Evolutionary conservation across 2,797 vertebrate species (phyloP), one percentile per base, ranked within the genome.

Genomic region (Morus bassanus): DNA sequence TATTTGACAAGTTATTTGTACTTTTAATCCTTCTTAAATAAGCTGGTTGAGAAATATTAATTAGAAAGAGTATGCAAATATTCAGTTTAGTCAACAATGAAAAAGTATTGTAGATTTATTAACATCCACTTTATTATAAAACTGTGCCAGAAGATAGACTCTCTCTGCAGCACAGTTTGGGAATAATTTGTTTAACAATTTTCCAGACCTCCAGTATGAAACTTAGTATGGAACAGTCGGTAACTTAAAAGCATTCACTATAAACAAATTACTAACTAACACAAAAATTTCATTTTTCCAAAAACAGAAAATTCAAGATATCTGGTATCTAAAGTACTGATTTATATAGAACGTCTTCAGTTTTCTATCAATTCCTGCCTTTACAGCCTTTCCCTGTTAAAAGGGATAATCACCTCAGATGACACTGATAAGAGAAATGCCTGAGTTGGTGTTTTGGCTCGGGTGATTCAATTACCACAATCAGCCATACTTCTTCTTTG

Each of bases 381-480:
- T 89, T 70, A 43, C n/a, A 89, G 13, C 15, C 8, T 64, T 48
- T 35, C 15, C 39, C 6, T 76, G 13, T 59, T 54, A 27, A 65
- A 65, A 31, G 23, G 81, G 23, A 24, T 43, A 48, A 54, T 39
- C 25, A 59, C n/a, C 25, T 41, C 8, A 80, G 23, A 68, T n/a
- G 37, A 51, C 31, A 84, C 14, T 16, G 10, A 25, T 22, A 46
- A 82, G 33, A 74, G 7, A 68, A 43, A 69, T 54, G 17, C 19
- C 51, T 76, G 57, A 59, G 19, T 18, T 53, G 13, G 25, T 46
- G 30, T 28, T 28, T 54, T 43, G n/a, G n/a, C 16, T 80, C 21
- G 43, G 51, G n/a, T 59, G 57, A 68, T 74, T 69, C 2, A 1
- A 39, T 28, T 19, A 31, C 35, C 27, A 31, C 0, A 0, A 5